Base-by-base conservation (phyloP, 2,797 vertebrate species). In the Discoglossus pictus region DNA sequence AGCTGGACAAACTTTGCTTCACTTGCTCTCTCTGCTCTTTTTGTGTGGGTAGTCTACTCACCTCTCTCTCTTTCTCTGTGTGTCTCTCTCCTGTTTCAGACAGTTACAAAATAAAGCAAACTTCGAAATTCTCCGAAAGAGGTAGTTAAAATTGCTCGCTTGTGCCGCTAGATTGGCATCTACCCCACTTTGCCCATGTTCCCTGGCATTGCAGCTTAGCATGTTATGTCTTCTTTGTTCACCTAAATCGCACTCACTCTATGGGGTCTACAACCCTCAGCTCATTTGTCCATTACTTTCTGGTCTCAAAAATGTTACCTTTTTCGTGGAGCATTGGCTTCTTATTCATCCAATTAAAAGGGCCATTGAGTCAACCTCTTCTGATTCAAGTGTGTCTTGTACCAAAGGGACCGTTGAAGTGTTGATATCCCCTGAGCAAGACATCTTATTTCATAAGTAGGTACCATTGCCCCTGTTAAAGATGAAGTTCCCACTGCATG, bases 91-190 rank as follows among this genome's bases (percentile, higher is more conserved):
- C 89, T 94, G 84, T 98, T 98, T 92, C 96, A 98, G 95, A 98
- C 92, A 90, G 93, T 97, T 91, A 94, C 94, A 97, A 97, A 98
- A 95, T 96, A 95, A 98, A 97, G 93, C 95, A 96, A 94, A 90
- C 93, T 93, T 93, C 93, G 89, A 97, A 98, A 98, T 88, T 93
- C 91, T 95, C 96, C 83, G 94, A 97, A 92, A 89, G 93, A 98
- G 96, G 95, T 98, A 98, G 88, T 82, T 80, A 86, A 82, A 84
- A 83, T 90, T 85, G 90, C 82, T 86, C 86, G 74, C 74, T 81
- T 80, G 80, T 76, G 83, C 85, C 82, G 70, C 73, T 78, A 78
- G 74, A 82, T 73, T 84, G 68, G 82, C 76, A 77, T 77, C 74
- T 80, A 80, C 1, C 80, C 86, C 85, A 23, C 36, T 47, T 39